Percentiles rank a stretch among this genome's conserved stretches.
These are phyloP conservation scores for Aricia artaxerxes DNA, from an alignment of 2,888 invertebrate species.

Conservation along the genomic window DNA sequence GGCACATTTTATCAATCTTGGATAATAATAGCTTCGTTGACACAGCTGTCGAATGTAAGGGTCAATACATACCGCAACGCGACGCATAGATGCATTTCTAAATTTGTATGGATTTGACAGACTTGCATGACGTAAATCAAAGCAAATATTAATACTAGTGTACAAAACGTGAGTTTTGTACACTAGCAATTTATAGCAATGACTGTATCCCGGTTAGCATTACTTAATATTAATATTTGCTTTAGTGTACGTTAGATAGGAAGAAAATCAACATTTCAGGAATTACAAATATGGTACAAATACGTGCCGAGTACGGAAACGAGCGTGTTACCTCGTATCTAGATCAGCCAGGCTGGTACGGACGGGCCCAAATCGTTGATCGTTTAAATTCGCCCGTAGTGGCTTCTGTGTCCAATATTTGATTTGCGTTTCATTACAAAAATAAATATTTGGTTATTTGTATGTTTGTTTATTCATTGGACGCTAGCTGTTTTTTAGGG, in stretches of 20 bases:
- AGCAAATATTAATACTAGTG: background rate
- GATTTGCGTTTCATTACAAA: background rate
- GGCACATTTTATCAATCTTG: too few relatives aligned
- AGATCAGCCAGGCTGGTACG: slow-evolving; percentile 23
- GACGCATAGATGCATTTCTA: too few relatives aligned
- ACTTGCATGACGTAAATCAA: background rate
- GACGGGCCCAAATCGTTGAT: slow-evolving; percentile 14
- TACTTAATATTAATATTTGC: background rate
- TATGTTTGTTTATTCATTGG: background rate
- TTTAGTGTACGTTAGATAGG: background rate
- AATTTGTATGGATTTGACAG: too few relatives aligned
- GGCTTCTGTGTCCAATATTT: background rate
- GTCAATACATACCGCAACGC: too few relatives aligned
- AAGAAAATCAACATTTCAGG: background rate
- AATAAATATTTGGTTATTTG: background rate
- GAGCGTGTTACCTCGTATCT: background rate
- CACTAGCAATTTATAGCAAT: too few relatives aligned
- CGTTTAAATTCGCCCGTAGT: background rate
- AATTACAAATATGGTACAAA: background rate
- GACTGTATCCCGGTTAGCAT: background rate
- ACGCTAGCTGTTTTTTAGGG: background rate
- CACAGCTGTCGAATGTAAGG: too few relatives aligned
- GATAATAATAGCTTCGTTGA: too few relatives aligned
- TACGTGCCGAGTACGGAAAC: slow-evolving; percentile 1
- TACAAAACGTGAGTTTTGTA: too few relatives aligned